Evolutionary conservation across 2,113 vertebrate species (phyloP).

Genomic region (Festucalex cinctus): DNA sequence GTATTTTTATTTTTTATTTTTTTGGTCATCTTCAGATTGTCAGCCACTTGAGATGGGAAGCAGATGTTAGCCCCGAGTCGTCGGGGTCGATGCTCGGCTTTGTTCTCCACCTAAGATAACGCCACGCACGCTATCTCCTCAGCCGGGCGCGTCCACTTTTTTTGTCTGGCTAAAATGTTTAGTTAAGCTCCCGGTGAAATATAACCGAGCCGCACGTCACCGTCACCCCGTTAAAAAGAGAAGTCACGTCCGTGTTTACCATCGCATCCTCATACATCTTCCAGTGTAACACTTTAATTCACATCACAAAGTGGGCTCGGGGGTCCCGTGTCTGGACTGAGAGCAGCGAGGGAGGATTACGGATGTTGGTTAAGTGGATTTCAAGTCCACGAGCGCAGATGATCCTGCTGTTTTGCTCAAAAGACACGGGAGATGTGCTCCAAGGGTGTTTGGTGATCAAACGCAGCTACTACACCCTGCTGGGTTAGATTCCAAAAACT

Average conservation of each 20-base stretch:
- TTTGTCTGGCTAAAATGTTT: slow-evolving; percentile 24
- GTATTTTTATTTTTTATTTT: slow-evolving; percentile 5
- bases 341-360: slow-evolving; percentile 48
- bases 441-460: slow-evolving; percentile 26
- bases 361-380: slow-evolving; percentile 55
- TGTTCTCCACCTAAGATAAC: slow-evolving; percentile 35
- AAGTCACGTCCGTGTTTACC: slow-evolving; percentile 26
- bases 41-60: slow-evolving; percentile 46
- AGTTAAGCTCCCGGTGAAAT: slow-evolving; percentile 31
- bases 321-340: slow-evolving; percentile 34
- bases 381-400: slow-evolving; percentile 53
- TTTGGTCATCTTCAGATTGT: slow-evolving; percentile 26
- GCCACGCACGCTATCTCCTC: slow-evolving; percentile 28
- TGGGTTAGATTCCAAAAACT: slow-evolving; percentile 32
- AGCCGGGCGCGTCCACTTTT: slow-evolving; percentile 26
- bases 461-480: slow-evolving; percentile 39
- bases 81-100: slow-evolving; percentile 35
- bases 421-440: slow-evolving; percentile 39
- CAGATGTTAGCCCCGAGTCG: slow-evolving; percentile 51
- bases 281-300: slow-evolving; percentile 24
- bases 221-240: slow-evolving; percentile 27
- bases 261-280: slow-evolving; percentile 4
- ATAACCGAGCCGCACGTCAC: slow-evolving; percentile 18
- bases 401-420: slow-evolving; percentile 44
- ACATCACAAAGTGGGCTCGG: slow-evolving; percentile 20